Conservation (phyloP, 2,113 vertebrate genomes). For the Theristicus caerulescens region DNA sequence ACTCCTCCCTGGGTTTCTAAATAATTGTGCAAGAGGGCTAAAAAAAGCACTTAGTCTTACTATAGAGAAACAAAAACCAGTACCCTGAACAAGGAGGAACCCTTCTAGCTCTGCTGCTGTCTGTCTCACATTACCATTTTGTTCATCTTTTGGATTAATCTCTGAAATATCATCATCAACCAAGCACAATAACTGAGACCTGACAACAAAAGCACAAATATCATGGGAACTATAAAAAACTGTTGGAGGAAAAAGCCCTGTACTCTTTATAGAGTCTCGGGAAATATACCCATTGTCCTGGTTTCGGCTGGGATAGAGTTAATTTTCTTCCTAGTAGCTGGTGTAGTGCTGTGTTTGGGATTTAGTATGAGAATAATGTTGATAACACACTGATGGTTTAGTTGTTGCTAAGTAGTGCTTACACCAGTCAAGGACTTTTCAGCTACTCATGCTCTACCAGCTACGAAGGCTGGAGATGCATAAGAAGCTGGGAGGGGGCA, state of each 20-base stretch:
- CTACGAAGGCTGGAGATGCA: too few relatives aligned
- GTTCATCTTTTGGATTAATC: neutral
- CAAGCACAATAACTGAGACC: neutral
- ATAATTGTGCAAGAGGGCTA: neutral
- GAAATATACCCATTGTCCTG: neutral
- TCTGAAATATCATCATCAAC: neutral
- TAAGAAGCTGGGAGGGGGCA: too few relatives aligned
- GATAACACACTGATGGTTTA: too few relatives aligned
- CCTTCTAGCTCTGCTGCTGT: neutral
- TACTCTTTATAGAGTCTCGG: neutral
- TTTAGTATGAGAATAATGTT: too few relatives aligned
- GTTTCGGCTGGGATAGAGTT: too few relatives aligned
- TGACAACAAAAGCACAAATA: neutral
- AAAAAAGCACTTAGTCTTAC: neutral
- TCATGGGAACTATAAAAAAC: neutral
- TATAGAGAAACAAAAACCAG: neutral
- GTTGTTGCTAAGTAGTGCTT: too few relatives aligned
- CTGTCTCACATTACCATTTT: neutral
- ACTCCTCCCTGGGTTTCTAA: neutral
- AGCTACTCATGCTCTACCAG: too few relatives aligned
- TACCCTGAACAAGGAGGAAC: neutral
- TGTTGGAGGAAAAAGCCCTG: neutral
- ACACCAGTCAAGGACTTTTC: too few relatives aligned
- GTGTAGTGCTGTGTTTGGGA: too few relatives aligned
- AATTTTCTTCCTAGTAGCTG: too few relatives aligned